Evolutionary conservation across 2,888 invertebrate species (phyloP), one percentile per base, ranked within the genome.

Genomic region (Drosophila eohydei): DNA sequence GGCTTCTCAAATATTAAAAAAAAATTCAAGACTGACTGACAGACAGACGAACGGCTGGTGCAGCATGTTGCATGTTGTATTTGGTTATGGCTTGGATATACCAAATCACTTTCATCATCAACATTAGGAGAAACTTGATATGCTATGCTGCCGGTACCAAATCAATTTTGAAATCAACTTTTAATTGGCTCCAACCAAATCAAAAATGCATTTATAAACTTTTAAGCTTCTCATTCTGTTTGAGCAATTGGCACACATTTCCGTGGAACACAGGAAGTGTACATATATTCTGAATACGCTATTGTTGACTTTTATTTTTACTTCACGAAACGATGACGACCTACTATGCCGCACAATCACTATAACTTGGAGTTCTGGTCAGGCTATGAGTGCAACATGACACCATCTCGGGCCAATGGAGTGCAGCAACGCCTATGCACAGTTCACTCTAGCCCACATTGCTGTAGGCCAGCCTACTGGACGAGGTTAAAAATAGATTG

Each of bases 21-120:
- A 59, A 43, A 55, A 36, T 52, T 58, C 16, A 46, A 60, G 52
- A 57, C 60, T 28, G 48, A 74, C 60, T 34, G 34, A 52, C 52
- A 11, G 50, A 50, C 32, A 72, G 56, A 63, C 69, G 52, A 62
- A 52, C 63, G 30, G n/a, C 9, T 30, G 30, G 32, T 74, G 74
- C 71, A 68, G 41, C 59, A 54, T 57, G 65, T 73, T 81, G 81
- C 78, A 78, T 54, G 68, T 67, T 51, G 58, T 48, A 60, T 68
- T 57, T 54, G 48, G 64, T 36, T 55, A 41, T 67, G 65, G 61
- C 62, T 73, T 62, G 70, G 70, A 77, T 78, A 80, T 72, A 84
- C 46, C 71, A 74, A 88, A 88, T 87, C 88, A 88, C 89, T 88
- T 88, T 88, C 87, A 84, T 88, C 87, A 52, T 52, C 52, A 52